Percentiles rank a stretch among this genome's conserved stretches.
These are phyloP conservation scores for Oscheius sp. DNA, from an alignment of 2,888 invertebrate species.

Conservation along the genomic window DNA sequence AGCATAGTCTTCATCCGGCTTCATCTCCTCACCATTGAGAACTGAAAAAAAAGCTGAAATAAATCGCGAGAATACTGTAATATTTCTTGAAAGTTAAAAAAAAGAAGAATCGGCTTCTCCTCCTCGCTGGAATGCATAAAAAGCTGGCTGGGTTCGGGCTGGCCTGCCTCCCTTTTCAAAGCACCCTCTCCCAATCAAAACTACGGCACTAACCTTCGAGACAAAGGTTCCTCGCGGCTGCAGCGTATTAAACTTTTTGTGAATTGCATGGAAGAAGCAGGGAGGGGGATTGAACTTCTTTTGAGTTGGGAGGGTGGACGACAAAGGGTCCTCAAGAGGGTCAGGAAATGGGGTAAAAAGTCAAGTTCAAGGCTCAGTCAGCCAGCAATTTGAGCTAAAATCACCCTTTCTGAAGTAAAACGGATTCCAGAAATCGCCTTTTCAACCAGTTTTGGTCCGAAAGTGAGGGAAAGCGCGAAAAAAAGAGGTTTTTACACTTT, in stretches of 20 bases:
- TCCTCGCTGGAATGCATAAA: slow-evolving; percentile 22
- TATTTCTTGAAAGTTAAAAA: background rate
- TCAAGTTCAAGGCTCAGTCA: too few relatives aligned
- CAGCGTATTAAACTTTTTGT: background rate
- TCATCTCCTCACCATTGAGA: slow-evolving; percentile 17
- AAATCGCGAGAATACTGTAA: background rate
- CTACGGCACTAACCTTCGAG: slow-evolving; percentile 16
- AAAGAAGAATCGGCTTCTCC: slow-evolving; percentile 9
- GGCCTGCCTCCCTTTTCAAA: slow-evolving; percentile 1
- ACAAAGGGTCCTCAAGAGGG: too few relatives aligned
- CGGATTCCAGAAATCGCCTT: too few relatives aligned
- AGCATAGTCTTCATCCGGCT: background rate
- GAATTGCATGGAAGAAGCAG: background rate
- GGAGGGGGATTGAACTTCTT: background rate
- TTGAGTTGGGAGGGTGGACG: too few relatives aligned
- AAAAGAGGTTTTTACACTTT: too few relatives aligned
- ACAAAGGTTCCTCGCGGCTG: slow-evolving; percentile 15
- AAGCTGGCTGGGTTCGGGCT: too few relatives aligned
- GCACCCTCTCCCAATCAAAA: slow-evolving; percentile 20
- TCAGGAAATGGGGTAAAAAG: too few relatives aligned
- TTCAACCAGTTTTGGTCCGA: too few relatives aligned
- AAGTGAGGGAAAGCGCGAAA: too few relatives aligned
- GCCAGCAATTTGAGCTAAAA: too few relatives aligned
- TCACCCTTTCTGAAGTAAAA: too few relatives aligned
- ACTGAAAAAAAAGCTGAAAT: background rate